Base-by-base conservation (phyloP, 2,113 vertebrate species). In the Istiophorus platypterus region DNA sequence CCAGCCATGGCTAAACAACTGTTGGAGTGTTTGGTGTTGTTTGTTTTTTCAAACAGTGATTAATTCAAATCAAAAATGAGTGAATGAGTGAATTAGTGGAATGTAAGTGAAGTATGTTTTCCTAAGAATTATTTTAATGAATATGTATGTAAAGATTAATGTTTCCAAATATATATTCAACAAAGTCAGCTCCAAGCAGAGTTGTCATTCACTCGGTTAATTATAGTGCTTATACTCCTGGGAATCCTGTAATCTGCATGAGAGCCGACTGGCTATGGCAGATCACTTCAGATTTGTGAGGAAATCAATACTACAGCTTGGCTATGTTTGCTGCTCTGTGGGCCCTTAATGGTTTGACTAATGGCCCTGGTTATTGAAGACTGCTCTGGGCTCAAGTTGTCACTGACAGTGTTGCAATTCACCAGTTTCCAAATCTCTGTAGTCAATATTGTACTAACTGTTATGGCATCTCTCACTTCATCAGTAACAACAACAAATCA, bases 231-330 rank as follows among this genome's bases (percentile, higher is more conserved):
- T 75, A 37, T 59, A 76, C 87, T 84, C 88, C 51, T 49, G 84
- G 81, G 89, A 88, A 57, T 86, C 75, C 59, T 88, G 81, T 90
- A 90, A 91, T 92, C 85, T 91, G 79, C 83, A 80, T 81, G 76
- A 86, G 82, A 85, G 84, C 84, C 5, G 64, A 85, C 78, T 59
- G 66, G 52, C 86, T 92, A 84, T 80, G 78, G 88, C 86, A 91
- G 91, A 91, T 93, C 85, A 88, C 90, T 76, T 89, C 24, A 64
- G 86, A 89, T 94, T 91, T 91, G 89, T 83, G 80, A 88, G 70
- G 66, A 88, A 91, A 94, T 94, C 92, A 90, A 93, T 94, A 90
- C 66, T 59, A 70, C 81, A 89, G 84, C 64, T 82, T 52, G 75
- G 72, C 77, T 72, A 69, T 81, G 82, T 81, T 73, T 80, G 87